Percentiles rank a stretch among this genome's conserved stretches.
These are phyloP conservation scores for Zaprionus tsacasi DNA, from an alignment of 1,140 invertebrate genomes.

Conservation along the genomic window DNA sequence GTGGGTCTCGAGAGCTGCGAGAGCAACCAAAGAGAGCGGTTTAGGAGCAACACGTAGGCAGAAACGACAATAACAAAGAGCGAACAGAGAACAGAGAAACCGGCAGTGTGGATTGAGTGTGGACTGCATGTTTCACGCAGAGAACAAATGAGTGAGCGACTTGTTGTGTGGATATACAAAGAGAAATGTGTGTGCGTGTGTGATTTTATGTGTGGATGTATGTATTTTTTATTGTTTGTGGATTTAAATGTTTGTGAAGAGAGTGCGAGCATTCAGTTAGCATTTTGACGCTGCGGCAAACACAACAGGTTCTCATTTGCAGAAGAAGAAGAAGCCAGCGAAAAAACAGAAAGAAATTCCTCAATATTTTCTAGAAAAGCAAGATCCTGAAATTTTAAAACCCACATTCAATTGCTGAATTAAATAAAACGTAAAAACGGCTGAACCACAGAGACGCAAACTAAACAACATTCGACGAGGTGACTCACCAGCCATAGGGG, in stretches of 20 bases:
- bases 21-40: neutral
- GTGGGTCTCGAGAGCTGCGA: neutral
- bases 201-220: neutral
- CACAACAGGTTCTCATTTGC: constrained; percentile 1
- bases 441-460: constrained; percentile 34
- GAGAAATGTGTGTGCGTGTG: neutral
- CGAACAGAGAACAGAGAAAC: neutral
- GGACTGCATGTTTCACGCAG: neutral
- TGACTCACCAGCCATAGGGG: constrained; percentile 59
- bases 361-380: neutral
- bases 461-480: constrained; percentile 50
- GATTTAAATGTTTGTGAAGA: constrained; percentile 7
- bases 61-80: neutral
- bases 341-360: constrained; percentile 40
- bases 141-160: constrained; percentile 16
- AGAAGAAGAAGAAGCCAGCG: constrained; percentile 4
- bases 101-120: neutral
- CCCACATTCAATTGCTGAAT: constrained; percentile 13
- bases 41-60: neutral
- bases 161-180: constrained; percentile 13
- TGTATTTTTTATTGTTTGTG: neutral
- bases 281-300: constrained; percentile 22
- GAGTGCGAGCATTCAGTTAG: constrained; percentile 48
- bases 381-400: neutral
- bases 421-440: constrained; percentile 56